Base-by-base conservation (phyloP, 2,797 vertebrate species). In the Graptemys geographica region DNA sequence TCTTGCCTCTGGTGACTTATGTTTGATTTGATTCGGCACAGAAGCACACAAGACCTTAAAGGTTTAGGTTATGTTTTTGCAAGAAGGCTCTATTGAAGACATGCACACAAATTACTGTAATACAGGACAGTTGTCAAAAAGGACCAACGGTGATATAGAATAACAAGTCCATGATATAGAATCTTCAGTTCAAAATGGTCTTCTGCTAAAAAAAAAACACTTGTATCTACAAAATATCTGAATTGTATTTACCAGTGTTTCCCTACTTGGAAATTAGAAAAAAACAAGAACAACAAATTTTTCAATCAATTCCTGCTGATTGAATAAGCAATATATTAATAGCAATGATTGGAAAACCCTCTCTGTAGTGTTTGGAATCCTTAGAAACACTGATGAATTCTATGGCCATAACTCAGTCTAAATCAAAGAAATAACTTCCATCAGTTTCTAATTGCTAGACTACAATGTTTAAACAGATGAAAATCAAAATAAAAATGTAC, bases 1-100 rank as follows among this genome's bases (percentile, higher is more conserved):
- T 83, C 89, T 93, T 93, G 96, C 81, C 72, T 93, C 95, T 76
- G 55, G 88, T 95, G 96, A 97, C 87, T 93, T 31, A 44, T 47
- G 84, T 86, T 95, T 96, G 96, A 96, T 95, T 93, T 95, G 93
- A 97, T 97, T 96, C 92, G 95, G 95, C 92, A 97, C 96, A 97
- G 97, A 97, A 97, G 96, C 96, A 93, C 0, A 86, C n/a, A 93
- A 93, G 96, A 96, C 31, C 78, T 88, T 82, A 69, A 90, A 88
- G 31, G 3, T 53, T 18, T 80, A 86, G 51, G 62, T 89, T 90
- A 57, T 93, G 92, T 97, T 96, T 97, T 97, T 92, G 89, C 94
- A 97, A 97, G 88, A 97, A 92, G 94, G 95, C 90, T 96, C 86
- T 55, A 94, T 59, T 90, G 95, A 97, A 97, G 79, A 96, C 59